phyloP scores from a whole-genome alignment of 1,140 invertebrate genomes.

The Dendroctonus ponderosae region DNA sequence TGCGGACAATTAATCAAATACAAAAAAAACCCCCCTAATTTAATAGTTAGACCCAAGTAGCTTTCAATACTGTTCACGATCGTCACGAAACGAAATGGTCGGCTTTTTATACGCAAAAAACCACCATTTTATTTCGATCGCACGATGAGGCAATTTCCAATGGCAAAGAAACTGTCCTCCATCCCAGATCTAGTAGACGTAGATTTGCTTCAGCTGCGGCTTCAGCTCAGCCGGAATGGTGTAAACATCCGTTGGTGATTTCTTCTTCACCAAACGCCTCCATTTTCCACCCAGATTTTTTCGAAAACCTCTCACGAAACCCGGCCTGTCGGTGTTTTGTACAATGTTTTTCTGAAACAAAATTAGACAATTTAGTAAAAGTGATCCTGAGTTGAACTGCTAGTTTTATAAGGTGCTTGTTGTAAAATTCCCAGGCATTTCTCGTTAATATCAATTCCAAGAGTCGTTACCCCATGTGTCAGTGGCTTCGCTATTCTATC shows the following conservation, averaged over 20 bases:
- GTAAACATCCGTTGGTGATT: slow-evolving; percentile 74
- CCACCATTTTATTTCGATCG: not conserved
- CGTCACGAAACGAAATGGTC: not conserved
- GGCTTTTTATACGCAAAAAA: not conserved
- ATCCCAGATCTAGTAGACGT: slow-evolving; percentile 67
- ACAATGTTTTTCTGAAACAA: slow-evolving; percentile 71
- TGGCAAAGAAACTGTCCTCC: not conserved
- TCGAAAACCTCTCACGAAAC: slow-evolving; percentile 73
- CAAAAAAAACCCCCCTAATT: not conserved
- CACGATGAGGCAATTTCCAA: not conserved
- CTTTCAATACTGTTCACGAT: not conserved
- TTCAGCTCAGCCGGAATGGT: slow-evolving; percentile 82
- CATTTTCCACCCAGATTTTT: slow-evolving; percentile 80
- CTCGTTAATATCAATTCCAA: no score
- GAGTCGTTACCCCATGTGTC: not conserved
- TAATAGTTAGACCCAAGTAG: not conserved
- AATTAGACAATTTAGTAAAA: slow-evolving; percentile 30
- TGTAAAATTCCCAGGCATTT: no score
- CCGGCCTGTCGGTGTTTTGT: slow-evolving; percentile 65
- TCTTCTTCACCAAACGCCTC: slow-evolving; percentile 76
- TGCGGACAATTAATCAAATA: not conserved
- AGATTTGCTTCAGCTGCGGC: slow-evolving; percentile 84
- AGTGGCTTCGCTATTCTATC: not conserved
- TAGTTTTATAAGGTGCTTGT: no score
- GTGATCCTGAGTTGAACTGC: no score